A percentile compares a stretch with the other conserved stretches of the same genome.
phyloP scores from a whole-genome alignment of 1,140 invertebrate species.

The Cyphomyrmex costatus region DNA sequence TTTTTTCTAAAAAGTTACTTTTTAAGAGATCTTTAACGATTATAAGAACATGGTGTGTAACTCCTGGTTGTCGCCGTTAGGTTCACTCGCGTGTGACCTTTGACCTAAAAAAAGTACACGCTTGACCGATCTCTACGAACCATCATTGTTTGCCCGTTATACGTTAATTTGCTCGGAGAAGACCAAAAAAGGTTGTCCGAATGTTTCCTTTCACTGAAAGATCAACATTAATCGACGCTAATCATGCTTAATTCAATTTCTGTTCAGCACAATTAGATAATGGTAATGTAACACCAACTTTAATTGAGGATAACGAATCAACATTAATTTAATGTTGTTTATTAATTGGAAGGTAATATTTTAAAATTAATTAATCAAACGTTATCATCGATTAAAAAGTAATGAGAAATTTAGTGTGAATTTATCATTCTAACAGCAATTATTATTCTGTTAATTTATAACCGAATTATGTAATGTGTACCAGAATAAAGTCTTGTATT shows the following conservation, averaged over 20 bases:
- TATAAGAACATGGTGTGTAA: background rate
- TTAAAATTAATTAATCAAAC: background rate
- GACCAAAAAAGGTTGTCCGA: conserved; percentile 26
- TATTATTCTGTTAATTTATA: background rate
- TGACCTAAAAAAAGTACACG: conserved; percentile 70
- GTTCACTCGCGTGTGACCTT: conserved; percentile 60
- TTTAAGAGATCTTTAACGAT: background rate
- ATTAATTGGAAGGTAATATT: background rate
- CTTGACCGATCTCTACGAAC: conserved; percentile 36
- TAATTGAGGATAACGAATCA: background rate
- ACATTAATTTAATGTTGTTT: background rate
- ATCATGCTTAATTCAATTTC: conserved; percentile 6
- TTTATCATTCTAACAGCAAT: background rate
- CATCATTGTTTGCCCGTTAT: conserved; percentile 49
- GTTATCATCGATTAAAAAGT: background rate
- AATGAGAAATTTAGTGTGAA: background rate
- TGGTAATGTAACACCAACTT: background rate
- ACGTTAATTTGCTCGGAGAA: conserved; percentile 41
- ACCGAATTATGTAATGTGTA: background rate
- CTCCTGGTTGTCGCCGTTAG: background rate
- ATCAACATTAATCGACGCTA: conserved; percentile 16
- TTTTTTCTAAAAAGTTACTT: conserved; percentile 7
- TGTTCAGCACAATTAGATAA: background rate
- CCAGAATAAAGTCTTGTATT: no score
- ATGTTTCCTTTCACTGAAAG: conserved; percentile 2